A percentile compares a stretch with the other conserved stretches of the same genome.
Conservation (phyloP, 2,888 invertebrate genomes). For the Gordius sp. region DNA sequence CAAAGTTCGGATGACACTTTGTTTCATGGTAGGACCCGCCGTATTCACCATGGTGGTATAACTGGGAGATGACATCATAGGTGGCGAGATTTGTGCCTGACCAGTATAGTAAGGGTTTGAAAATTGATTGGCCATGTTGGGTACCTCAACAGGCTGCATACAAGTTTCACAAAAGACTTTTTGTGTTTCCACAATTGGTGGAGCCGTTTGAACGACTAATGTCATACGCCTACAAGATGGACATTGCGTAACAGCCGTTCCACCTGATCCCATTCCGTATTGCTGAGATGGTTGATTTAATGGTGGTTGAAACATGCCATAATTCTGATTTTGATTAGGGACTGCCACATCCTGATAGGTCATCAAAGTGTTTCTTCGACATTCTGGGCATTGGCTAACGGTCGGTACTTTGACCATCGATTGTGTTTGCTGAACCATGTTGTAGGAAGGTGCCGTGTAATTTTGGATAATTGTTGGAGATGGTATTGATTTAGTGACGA, state of each 20-base stretch:
- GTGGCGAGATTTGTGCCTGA: too few relatives aligned
- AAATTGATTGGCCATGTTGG: background rate
- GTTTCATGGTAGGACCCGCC: too few relatives aligned
- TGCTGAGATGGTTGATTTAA: background rate
- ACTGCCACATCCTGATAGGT: background rate
- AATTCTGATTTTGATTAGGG: background rate
- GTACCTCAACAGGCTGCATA: conserved; percentile 15
- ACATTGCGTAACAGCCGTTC: background rate
- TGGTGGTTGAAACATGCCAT: background rate
- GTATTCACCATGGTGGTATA: too few relatives aligned
- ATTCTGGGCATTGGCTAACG: conserved; percentile 1
- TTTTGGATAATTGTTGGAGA: too few relatives aligned
- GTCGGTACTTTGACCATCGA: background rate
- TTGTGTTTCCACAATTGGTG: background rate
- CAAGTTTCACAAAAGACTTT: conserved; percentile 3
- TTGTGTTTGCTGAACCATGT: too few relatives aligned
- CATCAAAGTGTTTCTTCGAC: conserved; percentile 11
- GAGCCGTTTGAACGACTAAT: background rate
- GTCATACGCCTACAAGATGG: conserved; percentile 11
- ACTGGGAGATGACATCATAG: too few relatives aligned
- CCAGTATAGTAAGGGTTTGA: too few relatives aligned
- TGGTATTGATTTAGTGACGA: too few relatives aligned
- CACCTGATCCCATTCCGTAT: background rate
- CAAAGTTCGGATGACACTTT: background rate
- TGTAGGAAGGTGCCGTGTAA: too few relatives aligned